Base-by-base conservation (phyloP, 2,888 invertebrate species). In the Mesorhabditis spiculigera region DNA sequence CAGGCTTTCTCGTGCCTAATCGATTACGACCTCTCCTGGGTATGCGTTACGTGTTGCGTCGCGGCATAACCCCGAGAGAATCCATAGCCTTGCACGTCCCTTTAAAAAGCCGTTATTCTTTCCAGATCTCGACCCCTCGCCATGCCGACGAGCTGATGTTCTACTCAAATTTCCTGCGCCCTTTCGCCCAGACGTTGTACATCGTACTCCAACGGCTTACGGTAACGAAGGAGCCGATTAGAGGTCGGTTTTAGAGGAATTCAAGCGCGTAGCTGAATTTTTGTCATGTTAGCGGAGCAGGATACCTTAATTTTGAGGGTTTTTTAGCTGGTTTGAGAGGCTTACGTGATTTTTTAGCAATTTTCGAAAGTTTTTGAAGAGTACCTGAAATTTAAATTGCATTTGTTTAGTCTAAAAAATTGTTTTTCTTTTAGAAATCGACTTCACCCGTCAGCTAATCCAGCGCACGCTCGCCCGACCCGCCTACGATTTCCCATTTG, bases 101-200 rank as follows among this genome's bases (percentile, higher is more conserved):
- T 28, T 28, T 28, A 28, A 28, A 28, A 50, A 50, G n/a, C 8
- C n/a, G n/a, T 13, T 50, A n/a, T 50, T 13, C 16, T 41, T 63
- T 63, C 10, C 10, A 63, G 41, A 63, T n/a, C 66, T 42, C 70
- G 66, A 13, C 58, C n/a, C 8, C n/a, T n/a, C n/a, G n/a, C n/a
- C 58, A 50, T 13, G 58, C 58, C n/a, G 71, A 73, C 6, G 61
- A 72, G 6, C 62, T 82, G 5, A 41, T 67, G 5, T 84, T 83
- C 69, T 81, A 78, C 66, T 73, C 81, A 10, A 81, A 81, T 70
- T 73, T 83, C 45, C 71, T 83, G 10, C 73, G 78, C 0, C 83
- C 81, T 43, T 82, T 83, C 71, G 43, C 82, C 28, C 78, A 80
- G 65, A 78, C 82, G 4, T 70, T 81, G 5, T 77, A 68, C 42